These are phyloP conservation scores for Stigmatopora argus DNA, from an alignment of 2,113 vertebrate genomes.

Conservation along the genomic window DNA sequence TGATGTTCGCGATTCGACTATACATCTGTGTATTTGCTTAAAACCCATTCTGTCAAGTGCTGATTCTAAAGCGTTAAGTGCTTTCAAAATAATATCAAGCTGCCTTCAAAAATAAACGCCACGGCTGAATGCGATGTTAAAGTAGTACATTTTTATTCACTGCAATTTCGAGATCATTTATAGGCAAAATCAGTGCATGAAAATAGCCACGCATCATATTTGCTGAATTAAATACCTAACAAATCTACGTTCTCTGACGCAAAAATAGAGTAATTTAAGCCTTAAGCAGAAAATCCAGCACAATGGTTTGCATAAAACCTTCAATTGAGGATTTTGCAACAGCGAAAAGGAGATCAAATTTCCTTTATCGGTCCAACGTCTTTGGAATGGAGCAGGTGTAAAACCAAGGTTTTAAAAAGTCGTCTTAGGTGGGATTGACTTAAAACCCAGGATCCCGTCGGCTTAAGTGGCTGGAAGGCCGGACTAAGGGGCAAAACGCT, in stretches of 20 bases:
- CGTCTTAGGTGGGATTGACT: slow-evolving; percentile 46
- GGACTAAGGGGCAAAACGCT: slow-evolving; percentile 67
- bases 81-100: neutral
- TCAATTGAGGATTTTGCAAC: neutral
- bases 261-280: neutral
- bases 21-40: neutral
- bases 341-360: neutral
- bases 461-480: slow-evolving; percentile 71
- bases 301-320: neutral
- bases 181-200: neutral
- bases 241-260: neutral
- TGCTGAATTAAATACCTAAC: neutral
- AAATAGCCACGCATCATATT: neutral
- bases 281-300: neutral
- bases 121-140: neutral
- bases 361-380: neutral
- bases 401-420: slow-evolving; percentile 26
- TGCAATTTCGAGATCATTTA: neutral
- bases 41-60: neutral
- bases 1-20: neutral
- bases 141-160: neutral
- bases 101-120: neutral
- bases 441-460: slow-evolving; percentile 61
- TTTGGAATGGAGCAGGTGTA: slow-evolving; percentile 39
- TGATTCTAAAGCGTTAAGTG: neutral